Percentiles rank a stretch among this genome's conserved stretches.
Conservation (phyloP, 2,113 vertebrate species). For the Oryzias javanicus region DNA sequence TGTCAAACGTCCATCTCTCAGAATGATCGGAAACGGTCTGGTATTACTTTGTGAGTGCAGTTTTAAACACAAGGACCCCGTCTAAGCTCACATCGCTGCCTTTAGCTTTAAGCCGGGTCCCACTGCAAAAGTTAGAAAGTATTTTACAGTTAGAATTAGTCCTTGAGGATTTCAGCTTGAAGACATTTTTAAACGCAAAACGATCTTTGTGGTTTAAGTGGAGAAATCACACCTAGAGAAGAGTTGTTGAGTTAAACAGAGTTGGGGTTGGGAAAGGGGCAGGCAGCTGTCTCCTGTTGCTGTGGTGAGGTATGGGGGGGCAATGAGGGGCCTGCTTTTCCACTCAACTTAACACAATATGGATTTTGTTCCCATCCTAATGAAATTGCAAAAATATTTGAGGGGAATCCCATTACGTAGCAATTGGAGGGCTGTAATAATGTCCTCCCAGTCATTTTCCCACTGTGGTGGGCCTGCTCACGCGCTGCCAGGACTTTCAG, state of each 20-base stretch:
- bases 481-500: slow-evolving; percentile 79
- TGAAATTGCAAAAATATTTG: slow-evolving; percentile 70
- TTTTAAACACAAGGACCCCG: too few relatives aligned
- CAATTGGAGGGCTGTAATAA: slow-evolving; percentile 71
- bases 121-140: too few relatives aligned
- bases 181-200: slow-evolving; percentile 1
- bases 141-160: too few relatives aligned
- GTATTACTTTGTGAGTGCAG: too few relatives aligned
- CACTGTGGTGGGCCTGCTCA: slow-evolving; percentile 81
- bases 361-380: slow-evolving; percentile 72
- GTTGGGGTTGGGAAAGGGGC: slow-evolving; percentile 24
- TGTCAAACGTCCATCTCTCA: too few relatives aligned
- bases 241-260: slow-evolving; percentile 10
- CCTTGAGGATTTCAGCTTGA: neutral
- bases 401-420: slow-evolving; percentile 79
- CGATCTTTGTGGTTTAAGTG: slow-evolving; percentile 1
- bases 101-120: too few relatives aligned
- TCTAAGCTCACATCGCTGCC: too few relatives aligned
- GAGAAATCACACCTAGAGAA: neutral
- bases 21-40: too few relatives aligned
- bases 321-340: slow-evolving; percentile 27
- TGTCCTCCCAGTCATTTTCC: slow-evolving; percentile 85
- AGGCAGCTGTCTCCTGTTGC: slow-evolving; percentile 17
- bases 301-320: slow-evolving; percentile 4
- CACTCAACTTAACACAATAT: slow-evolving; percentile 65